Base-by-base conservation (phyloP, 2,888 invertebrate genomes). In the Drosophila nigritarsus region DNA sequence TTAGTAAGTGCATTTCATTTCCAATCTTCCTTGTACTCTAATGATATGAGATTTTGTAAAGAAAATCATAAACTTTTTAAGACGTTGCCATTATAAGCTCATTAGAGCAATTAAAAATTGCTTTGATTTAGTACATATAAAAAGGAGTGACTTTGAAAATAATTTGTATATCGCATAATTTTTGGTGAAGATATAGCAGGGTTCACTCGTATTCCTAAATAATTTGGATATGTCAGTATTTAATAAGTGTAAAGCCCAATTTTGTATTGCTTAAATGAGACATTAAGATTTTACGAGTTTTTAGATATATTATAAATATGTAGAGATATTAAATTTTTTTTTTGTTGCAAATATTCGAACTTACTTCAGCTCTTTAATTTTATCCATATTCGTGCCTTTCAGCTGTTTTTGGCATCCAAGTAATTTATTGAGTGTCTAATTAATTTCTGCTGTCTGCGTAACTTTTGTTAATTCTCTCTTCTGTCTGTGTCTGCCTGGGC, bases 401-500 rank as follows among this genome's bases (percentile, higher is more conserved):
- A 54, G 50, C 55, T 85, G 83, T 53, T 78, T 49, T 55, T 85
- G 85, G 86, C 87, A 60, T 76, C 62, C 83, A 78, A 83, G 86
- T 88, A 83, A 86, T 86, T 90, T 86, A 86, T 90, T 76, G 74
- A 73, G 73, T 80, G 73, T 87, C 74, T 89, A 86, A 86, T 86
- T 86, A 86, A 87, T 89, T 89, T 89, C 73, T 80, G 83, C 86
- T 80, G 80, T 73, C 85, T 76, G 42, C 53, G 87, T 75, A 80
- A 80, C 73, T 84, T 82, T 85, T 70, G 66, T 55, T 79, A 34
- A 59, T 72, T 69, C 56, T 51, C 50, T 55, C 34, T 51, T 30
- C 53, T 58, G n/a, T 36, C 55, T 60, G 13, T 27, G 40, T 51
- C 34, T 55, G 54, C 49, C 40, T 49, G 66, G 55, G 24, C 69